Base-by-base conservation (phyloP, 2,888 invertebrate genomes). In the Pasiphila rectangulata region DNA sequence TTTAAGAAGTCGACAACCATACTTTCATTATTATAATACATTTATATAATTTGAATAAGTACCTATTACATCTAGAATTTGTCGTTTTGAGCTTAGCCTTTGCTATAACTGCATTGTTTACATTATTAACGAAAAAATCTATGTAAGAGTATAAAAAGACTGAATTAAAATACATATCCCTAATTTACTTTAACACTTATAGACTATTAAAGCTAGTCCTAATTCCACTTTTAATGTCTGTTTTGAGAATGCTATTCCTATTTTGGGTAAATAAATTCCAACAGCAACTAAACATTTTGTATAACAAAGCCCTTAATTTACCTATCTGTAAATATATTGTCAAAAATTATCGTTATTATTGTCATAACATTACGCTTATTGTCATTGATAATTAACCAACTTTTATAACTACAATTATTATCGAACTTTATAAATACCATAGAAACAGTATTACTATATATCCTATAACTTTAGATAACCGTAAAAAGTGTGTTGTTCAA, bases 121-220 rank as follows among this genome's bases (percentile, higher is more conserved):
- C 9, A 34, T 19, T 32, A 19, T 42, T 30, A 35, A 48, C 29
- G 7, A 13, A 39, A 15, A 49, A 12, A 32, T 10, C 38, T 49
- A 51, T 40, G 36, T 32, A 35, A 21, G 12, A 44, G 50, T 56
- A 48, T 35, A 51, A 52, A 57, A 58, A 49, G 41, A 52, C 50
- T 10, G 6, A 42, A 55, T 56, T 55, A 59, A 57, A 59, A 62
- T 53, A 59, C 61, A 57, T 37, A 59, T 61, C 61, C 50, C 54
- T 59, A 61, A 54, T 43, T 56, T 61, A 61, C 56, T 52, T 53
- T 54, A 45, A 48, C 55, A 59, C 79, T 81, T 83, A 83, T 23
- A 21, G 46, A n/a, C 82, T 87, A 86, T 86, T 87, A 86, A 87
- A 87, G 87, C 86, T 87, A 86, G 83, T 75, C 61, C 85, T 86